Base-by-base conservation (phyloP, 2,113 vertebrate species). In the Caloenas nicobarica region DNA sequence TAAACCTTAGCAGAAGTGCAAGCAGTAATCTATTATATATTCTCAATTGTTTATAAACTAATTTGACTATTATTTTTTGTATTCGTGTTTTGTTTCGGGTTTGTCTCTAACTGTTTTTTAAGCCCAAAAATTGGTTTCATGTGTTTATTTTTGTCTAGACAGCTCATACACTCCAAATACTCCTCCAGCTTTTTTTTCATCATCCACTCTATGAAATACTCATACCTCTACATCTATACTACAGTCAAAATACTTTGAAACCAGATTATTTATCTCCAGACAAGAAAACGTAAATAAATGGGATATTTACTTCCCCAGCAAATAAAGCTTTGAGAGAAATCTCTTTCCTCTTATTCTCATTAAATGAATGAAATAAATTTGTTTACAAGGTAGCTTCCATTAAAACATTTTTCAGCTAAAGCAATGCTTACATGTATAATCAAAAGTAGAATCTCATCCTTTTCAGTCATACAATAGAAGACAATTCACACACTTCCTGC, bases 1-100 rank as follows among this genome's bases (percentile, higher is more conserved):
- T 98, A 99, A 99, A 98, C 98, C 98, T 97, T 97, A 95, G 90
- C 97, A 98, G 98, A 98, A 98, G 97, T 97, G 96, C 97, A 98
- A 98, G 97, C 96, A 96, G 68, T 97, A 98, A 97, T 96, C 97
- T 97, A 98, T 95, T 98, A 96, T 91, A 97, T 95, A 98, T 97
- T 98, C 96, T 88, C 92, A 88, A 93, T 95, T 97, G 96, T 98
- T 98, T 98, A 98, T 94, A 95, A 96, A 98, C 96, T 97, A 95
- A 98, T 97, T 94, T 97, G 89, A 96, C 95, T 97, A 96, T 79
- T 96, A 82, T 89, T 95, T 89, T 95, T 97, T 94, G 42, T 76
- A 82, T 83, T 93, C 4, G 1, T 69, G 50, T 93, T 97, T 96
- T 83, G 44, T 1, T 83, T 93, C 58, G 36, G 5, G 14, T 51